Evolutionary conservation across 2,888 invertebrate genomes (phyloP), one percentile per base, ranked within the genome.

Genomic region (Anthophora plumipes): DNA sequence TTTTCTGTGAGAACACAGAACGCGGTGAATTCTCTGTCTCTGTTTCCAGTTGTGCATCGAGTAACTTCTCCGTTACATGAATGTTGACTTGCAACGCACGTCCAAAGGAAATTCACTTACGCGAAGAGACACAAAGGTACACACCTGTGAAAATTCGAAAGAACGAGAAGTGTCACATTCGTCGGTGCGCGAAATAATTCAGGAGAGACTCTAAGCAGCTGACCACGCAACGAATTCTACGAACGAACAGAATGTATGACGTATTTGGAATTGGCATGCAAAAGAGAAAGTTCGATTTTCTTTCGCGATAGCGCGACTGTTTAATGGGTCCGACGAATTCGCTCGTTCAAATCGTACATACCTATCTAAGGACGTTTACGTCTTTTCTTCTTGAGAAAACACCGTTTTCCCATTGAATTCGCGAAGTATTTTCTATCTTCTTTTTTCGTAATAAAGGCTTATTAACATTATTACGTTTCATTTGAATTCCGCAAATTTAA

Each of bases 201-300:
- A n/a, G 25, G 20, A 37, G n/a, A 48, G 59, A 31, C 12, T 48
- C 1, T 4, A 37, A 60, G 46, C 31, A n/a, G n/a, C 25, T 20
- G 61, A 76, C 55, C 70, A 31, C 31, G 12, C 41, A 17, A 31
- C 25, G 61, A 57, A 71, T 71, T 71, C 57, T 20, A 71, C 48
- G 48, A 63, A 63, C 55, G 43, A 48, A 22, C 31, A 14, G 31
- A 67, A 43, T 43, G 20, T 37, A 39, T 50, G 37, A 43, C 14
- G 20, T 5, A 9, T 22, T 41, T 25, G 57, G 48, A 60, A 69
- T 54, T 50, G 50, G 59, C 22, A 52, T 20, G 61, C 52, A 61
- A 69, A 61, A 54, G 60, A 41, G 70, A 76, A 63, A 71, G 55
- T 57, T 57, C 46, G 52, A 68, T 74, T 73, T 74, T 74, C 52